phyloP scores from a whole-genome alignment of 2,888 invertebrate species.

The Ptycholaimellus sp. region DNA sequence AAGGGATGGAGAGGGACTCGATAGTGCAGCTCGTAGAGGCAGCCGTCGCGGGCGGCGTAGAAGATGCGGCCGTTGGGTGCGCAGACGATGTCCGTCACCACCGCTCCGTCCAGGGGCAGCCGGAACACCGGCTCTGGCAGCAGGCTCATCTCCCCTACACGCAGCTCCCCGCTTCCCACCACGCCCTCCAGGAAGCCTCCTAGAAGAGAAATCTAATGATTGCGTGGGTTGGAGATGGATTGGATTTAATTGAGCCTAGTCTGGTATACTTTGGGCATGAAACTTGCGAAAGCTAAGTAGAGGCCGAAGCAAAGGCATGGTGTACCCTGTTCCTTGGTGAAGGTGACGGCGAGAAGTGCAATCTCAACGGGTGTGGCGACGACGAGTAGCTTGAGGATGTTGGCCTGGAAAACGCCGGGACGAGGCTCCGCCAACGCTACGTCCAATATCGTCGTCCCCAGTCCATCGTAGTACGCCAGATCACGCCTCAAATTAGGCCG shows the following conservation, averaged over 20 bases:
- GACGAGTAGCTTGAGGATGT: slow-evolving; percentile 67
- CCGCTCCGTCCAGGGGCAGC: slow-evolving; percentile 15
- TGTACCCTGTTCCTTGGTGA: slow-evolving; percentile 21
- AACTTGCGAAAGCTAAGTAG: too few relatives aligned
- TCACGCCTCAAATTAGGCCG: slow-evolving; percentile 54
- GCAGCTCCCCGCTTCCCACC: background rate
- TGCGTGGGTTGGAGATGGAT: too few relatives aligned
- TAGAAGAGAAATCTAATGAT: too few relatives aligned
- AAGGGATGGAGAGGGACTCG: too few relatives aligned
- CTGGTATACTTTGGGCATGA: too few relatives aligned
- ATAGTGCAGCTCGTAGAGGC: slow-evolving; percentile 75
- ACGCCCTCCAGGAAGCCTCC: too few relatives aligned
- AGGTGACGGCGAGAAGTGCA: slow-evolving; percentile 52
- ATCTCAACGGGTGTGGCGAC: slow-evolving; percentile 84
- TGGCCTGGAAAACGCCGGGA: slow-evolving; percentile 33
- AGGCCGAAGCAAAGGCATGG: too few relatives aligned
- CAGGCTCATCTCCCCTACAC: slow-evolving; percentile 46
- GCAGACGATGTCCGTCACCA: slow-evolving; percentile 39
- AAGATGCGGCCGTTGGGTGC: slow-evolving; percentile 66
- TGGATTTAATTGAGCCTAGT: too few relatives aligned
- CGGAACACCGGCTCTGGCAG: slow-evolving; percentile 59
- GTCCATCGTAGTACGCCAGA: slow-evolving; percentile 81
- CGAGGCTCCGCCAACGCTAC: slow-evolving; percentile 68
- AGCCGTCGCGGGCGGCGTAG: slow-evolving; percentile 76
- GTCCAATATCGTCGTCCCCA: slow-evolving; percentile 73